A percentile compares a stretch with the other conserved stretches of the same genome.
phyloP scores from a whole-genome alignment of 2,797 vertebrate species.

The Hippoglossus hippoglossus region DNA sequence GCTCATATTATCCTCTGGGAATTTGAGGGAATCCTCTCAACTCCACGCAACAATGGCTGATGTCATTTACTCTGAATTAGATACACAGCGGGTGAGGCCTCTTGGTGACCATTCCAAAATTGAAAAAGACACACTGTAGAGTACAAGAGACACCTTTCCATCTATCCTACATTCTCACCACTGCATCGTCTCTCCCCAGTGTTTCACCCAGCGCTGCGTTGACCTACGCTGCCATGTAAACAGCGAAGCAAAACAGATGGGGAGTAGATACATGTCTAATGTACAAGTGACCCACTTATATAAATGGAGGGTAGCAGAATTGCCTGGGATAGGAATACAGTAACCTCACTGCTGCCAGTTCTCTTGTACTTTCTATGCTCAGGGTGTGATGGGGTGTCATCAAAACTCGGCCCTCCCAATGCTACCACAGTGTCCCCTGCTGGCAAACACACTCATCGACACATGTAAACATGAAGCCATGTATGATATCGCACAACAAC shows the following conservation, averaged over 20 bases:
- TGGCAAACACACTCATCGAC: conserved; percentile 28
- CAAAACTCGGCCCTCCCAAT: neutral
- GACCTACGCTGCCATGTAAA: conserved; percentile 69
- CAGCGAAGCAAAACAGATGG: conserved; percentile 54
- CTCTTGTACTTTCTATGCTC: conserved; percentile 16
- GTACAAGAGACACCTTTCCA: conserved; percentile 16
- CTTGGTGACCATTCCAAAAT: conserved; percentile 27
- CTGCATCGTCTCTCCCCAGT: conserved; percentile 25
- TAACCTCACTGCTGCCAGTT: conserved; percentile 38
- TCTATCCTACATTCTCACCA: conserved; percentile 37
- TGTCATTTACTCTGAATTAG: conserved; percentile 37
- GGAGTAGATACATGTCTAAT: conserved; percentile 66
- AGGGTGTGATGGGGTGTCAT: conserved; percentile 12
- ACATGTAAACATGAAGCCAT: too few relatives aligned
- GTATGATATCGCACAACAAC: conserved; percentile 3
- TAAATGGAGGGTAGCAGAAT: conserved; percentile 68
- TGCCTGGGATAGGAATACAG: conserved; percentile 47
- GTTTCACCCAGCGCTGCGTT: conserved; percentile 14
- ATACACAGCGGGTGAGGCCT: conserved; percentile 16
- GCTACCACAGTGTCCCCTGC: conserved; percentile 76
- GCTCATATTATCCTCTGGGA: conserved; percentile 6
- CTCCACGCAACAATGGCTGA: neutral
- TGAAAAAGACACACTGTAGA: conserved; percentile 24
- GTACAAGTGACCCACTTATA: conserved; percentile 77
- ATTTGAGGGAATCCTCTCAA: conserved; percentile 11